Base-by-base conservation (phyloP, 2,113 vertebrate species). In the Globicephala melas region DNA sequence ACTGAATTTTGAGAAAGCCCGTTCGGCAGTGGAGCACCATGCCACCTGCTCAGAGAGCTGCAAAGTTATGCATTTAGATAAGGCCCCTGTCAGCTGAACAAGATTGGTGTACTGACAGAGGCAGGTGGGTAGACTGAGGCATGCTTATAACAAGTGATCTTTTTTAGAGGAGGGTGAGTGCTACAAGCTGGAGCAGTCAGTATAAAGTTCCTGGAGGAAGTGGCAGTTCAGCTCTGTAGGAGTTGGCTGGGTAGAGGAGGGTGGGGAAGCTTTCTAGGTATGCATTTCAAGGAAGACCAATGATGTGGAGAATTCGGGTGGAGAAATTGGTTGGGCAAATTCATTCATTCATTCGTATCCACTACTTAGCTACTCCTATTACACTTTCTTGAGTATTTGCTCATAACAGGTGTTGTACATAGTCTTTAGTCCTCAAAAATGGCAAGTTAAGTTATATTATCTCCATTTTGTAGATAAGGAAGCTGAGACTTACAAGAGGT, bases 141-240 rank as follows among this genome's bases (percentile, higher is more conserved):
- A 1, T 41, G 33, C 12, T 67, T 33, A 1, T 33, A 58, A 28
- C 2, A 44, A 10, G 3, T 11, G 1, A 11, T n/a, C n/a, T 25
- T 70, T n/a, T 70, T 50, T 41, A 14, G 31, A 53, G 33, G 38
- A 62, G 3, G 28, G 18, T 15, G 50, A 36, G 8, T 31, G 10
- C 50, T 41, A 13, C 8, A 8, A 6, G 12, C 23, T 71, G 10
- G 17, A 33, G 36, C 6, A 14, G 4, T 79, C 9, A 9, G 1
- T 28, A 12, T 15, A 36, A 11, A 36, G 3, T n/a, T 55, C 58
- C 12, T 14, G 9, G 73, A 33, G 8, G 53, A n/a, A 62, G n/a
- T 58, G 9, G 14, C 20, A 31, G 26, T 21, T 84, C 47, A 76
- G 17, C 8, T 41, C 0, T 0, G 3, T 2, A 93, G 70, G n/a